A percentile compares a stretch with the other conserved stretches of the same genome.
phyloP scores from a whole-genome alignment of 2,797 vertebrate species.

The Hemibagrus guttatus region DNA sequence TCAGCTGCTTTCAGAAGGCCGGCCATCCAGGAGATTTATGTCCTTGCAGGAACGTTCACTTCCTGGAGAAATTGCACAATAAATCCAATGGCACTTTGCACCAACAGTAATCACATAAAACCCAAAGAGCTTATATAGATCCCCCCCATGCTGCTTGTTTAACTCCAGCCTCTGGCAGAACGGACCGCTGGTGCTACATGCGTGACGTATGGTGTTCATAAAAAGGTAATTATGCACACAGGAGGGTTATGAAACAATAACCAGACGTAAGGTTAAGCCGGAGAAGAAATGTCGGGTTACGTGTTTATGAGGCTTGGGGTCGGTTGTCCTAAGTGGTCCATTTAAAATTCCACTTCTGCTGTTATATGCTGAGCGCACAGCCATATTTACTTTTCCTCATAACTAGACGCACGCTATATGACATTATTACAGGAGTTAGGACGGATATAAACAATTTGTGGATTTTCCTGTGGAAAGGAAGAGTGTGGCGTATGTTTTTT shows the following conservation, averaged over 20 bases:
- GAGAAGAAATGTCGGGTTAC: conserved; percentile 30
- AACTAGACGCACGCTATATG: background rate
- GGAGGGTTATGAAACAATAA: conserved; percentile 57
- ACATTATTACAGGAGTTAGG: background rate
- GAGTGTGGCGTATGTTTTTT: background rate
- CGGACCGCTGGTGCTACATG: conserved; percentile 33
- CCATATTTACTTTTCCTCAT: background rate
- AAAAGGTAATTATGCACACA: conserved; percentile 57
- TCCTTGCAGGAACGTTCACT: conserved; percentile 44
- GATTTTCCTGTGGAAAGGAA: background rate
- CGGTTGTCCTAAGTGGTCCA: conserved; percentile 23
- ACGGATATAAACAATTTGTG: background rate
- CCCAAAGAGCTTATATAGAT: conserved; percentile 51
- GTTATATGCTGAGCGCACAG: conserved; percentile 2
- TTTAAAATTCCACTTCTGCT: conserved; percentile 26
- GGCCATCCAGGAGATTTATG: conserved; percentile 57
- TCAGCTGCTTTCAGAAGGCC: conserved; percentile 33
- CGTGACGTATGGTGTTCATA: conserved; percentile 55
- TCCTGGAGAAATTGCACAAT: conserved; percentile 53
- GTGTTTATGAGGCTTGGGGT: conserved; percentile 27
- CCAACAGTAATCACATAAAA: conserved; percentile 52
- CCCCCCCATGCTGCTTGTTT: conserved; percentile 37
- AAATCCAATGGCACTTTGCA: conserved; percentile 58
- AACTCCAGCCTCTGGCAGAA: conserved; percentile 41
- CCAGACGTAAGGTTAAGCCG: conserved; percentile 50